Evolutionary conservation across 2,113 vertebrate genomes (phyloP), one percentile per base, ranked within the genome.

Genomic region (Chionomys nivalis): DNA sequence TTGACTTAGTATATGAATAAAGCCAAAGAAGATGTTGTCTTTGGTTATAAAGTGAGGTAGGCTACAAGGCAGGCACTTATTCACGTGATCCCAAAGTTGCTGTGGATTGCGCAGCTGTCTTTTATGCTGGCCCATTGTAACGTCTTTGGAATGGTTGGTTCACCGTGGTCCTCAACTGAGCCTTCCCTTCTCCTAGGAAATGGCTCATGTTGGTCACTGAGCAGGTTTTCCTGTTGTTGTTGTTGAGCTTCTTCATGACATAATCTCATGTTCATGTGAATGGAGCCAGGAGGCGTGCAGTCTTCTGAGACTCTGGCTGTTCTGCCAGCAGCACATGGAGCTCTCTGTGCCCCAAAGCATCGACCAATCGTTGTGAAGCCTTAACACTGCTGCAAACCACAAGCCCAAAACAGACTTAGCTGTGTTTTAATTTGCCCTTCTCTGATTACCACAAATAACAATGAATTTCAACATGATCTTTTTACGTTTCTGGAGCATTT

Each of bases 391-490:
- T 77, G n/a, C 24, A 39, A 76, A 9, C 16, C 14, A 36, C 33
- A 81, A 72, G 23, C 90, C 61, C 14, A 16, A 52, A 52, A 76
- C 83, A 26, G 36, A 31, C 58, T 83, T 76, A 12, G 55, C 13
- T 83, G n/a, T 94, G 65, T 17, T 88, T 93, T 76, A 70, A 91
- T 93, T 76, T 91, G 21, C 14, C 39, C 44, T 88, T 94, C 58
- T 91, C 66, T 85, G 49, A 81, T 70, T 78, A 72, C 17, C 36
- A 73, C 68, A 91, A 86, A 61, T 77, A 91, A 61, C 88, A 65
- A 81, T 91, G 58, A 89, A 44, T 72, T 90, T 93, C 49, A 82
- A 3, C 31, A 61, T 81, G 6, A 33, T 79, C 63, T 94, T 72
- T 91, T 63, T 44, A 39, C 75, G 23, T 78, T 94, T 94, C 36